Conservation (phyloP, 2,888 invertebrate genomes). For the Melanargia galathea region DNA sequence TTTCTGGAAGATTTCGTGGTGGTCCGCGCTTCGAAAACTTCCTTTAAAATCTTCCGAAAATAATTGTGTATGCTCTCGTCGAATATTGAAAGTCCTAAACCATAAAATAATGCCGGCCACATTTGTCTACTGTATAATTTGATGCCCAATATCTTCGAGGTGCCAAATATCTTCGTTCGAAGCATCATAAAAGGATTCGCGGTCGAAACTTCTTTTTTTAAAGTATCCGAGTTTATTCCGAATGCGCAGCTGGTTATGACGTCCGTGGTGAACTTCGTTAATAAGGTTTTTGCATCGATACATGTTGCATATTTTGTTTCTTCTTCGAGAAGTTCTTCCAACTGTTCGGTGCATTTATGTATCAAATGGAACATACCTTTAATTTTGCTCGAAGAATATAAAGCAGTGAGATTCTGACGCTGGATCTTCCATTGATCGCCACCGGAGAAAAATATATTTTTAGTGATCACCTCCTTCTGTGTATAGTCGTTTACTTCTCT, state of each 20-base stretch:
- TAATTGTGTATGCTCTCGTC: not conserved
- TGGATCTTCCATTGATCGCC: not conserved
- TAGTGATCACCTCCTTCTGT: not conserved
- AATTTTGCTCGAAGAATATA: not conserved
- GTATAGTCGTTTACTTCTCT: not conserved
- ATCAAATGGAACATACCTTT: slow-evolving; percentile 5
- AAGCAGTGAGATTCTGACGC: not conserved
- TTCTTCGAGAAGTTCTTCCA: not conserved
- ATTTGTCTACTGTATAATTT: not conserved
- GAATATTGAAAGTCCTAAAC: not conserved
- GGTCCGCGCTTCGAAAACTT: not conserved
- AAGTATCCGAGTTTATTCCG: not conserved
- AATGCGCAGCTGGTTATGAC: not conserved
- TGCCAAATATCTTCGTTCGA: not conserved
- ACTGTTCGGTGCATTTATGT: not conserved
- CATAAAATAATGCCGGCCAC: not conserved
- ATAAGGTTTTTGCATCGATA: not conserved
- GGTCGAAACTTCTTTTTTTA: not conserved
- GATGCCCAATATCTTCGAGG: not conserved
- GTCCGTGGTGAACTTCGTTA: not conserved
- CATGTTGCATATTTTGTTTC: not conserved
- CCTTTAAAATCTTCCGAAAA: not conserved
- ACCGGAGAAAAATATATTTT: not conserved
- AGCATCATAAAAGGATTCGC: not conserved
- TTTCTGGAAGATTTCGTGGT: slow-evolving; percentile 47